A percentile compares a stretch with the other conserved stretches of the same genome.
Conservation (phyloP, 2,797 vertebrate species). For the Hozukius guyotensis region DNA sequence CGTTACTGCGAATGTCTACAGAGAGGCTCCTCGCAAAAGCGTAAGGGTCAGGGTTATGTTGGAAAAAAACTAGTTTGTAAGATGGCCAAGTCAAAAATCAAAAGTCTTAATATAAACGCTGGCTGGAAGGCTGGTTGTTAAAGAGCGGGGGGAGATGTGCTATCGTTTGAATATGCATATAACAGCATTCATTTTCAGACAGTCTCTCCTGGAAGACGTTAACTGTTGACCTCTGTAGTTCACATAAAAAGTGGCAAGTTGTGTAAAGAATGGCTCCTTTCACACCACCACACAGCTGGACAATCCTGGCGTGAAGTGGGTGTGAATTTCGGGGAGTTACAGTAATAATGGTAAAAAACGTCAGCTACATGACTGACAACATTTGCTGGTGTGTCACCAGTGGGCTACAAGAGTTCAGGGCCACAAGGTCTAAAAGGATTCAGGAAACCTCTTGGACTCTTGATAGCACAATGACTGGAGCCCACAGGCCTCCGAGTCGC, state of each 20-base stretch:
- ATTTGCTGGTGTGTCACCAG: neutral
- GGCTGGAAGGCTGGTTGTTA: neutral
- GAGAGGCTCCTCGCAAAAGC: neutral
- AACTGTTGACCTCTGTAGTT: neutral
- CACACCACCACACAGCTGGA: too few relatives aligned
- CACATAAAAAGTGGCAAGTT: neutral
- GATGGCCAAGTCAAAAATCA: neutral
- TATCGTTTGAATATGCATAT: neutral
- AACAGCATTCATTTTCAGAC: neutral
- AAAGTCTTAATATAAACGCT: neutral
- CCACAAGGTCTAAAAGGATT: slow-evolving; percentile 8
- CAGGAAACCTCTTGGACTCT: slow-evolving; percentile 12
- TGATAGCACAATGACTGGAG: slow-evolving; percentile 35
- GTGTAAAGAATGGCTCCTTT: neutral
- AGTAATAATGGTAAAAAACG: neutral
- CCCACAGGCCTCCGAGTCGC: slow-evolving; percentile 31
- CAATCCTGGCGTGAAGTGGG: neutral
- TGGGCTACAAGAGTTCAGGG: neutral
- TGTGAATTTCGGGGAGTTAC: neutral
- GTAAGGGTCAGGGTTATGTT: neutral
- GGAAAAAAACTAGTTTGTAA: neutral
- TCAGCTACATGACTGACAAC: neutral
- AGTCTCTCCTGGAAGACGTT: neutral
- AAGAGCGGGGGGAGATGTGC: neutral
- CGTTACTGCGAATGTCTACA: neutral